Evolutionary conservation across 2,888 invertebrate genomes (phyloP).

Genomic region (Polietes domitor): DNA sequence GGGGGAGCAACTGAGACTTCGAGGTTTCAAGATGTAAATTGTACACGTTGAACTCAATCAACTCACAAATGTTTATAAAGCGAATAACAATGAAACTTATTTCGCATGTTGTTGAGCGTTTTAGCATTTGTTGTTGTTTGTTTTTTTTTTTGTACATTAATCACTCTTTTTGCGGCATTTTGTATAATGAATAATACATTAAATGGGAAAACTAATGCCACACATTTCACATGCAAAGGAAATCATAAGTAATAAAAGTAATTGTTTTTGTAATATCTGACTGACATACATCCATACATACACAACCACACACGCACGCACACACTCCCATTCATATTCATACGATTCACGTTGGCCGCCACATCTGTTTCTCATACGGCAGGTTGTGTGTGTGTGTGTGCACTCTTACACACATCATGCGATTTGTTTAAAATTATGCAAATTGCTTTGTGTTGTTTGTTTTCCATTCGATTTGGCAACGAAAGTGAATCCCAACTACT

Average conservation of each 20-base stretch:
- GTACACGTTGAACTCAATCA: constrained; percentile 28
- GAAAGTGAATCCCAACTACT: constrained; percentile 15
- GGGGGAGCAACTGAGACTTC: background rate
- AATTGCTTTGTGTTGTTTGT: constrained; percentile 19
- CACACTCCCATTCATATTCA: constrained; percentile 34
- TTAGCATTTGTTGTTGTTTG: background rate
- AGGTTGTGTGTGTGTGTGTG: constrained; percentile 47
- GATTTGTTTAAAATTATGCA: constrained; percentile 33
- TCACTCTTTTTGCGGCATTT: constrained; percentile 51
- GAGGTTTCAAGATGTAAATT: constrained; percentile 18
- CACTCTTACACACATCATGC: constrained; percentile 3
- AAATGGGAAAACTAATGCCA: constrained; percentile 61
- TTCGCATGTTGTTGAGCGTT: constrained; percentile 55
- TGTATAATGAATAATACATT: constrained; percentile 21
- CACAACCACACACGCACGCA: background rate
- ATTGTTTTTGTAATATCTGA: constrained; percentile 59
- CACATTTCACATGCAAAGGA: constrained; percentile 68
- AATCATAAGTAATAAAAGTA: constrained; percentile 67
- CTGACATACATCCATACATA: constrained; percentile 20
- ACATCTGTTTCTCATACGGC: background rate
- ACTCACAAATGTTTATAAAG: constrained; percentile 1
- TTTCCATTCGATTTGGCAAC: constrained; percentile 27
- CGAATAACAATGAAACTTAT: constrained; percentile 56
- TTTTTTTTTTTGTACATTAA: constrained; percentile 60
- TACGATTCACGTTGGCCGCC: background rate